Evolutionary conservation across 2,113 vertebrate genomes (phyloP).

Genomic region (Pungitius pungitius): DNA sequence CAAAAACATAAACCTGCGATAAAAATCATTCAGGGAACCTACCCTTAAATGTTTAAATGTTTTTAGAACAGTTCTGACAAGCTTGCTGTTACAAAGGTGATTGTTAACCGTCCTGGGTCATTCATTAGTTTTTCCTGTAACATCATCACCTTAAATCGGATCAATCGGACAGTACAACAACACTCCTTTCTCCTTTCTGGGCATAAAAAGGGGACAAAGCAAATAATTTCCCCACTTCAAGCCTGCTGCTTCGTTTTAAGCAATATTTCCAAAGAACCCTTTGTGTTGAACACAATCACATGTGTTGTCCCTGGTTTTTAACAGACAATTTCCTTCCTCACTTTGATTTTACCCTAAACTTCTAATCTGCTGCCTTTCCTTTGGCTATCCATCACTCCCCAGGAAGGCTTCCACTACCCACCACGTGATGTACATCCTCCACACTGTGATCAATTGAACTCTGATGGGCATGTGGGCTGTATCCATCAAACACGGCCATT

Average conservation of each 20-base stretch:
- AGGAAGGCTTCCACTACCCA: constrained; percentile 23
- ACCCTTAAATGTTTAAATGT: not conserved
- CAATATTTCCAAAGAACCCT: constrained; percentile 11
- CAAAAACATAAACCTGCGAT: no score
- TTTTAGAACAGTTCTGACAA: not conserved
- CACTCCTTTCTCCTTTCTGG: not conserved
- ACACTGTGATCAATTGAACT: constrained; percentile 57
- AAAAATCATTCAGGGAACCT: not conserved
- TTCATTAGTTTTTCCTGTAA: not conserved
- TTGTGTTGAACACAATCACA: not conserved
- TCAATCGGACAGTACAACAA: not conserved
- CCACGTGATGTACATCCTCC: constrained; percentile 49
- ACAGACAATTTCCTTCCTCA: constrained; percentile 63
- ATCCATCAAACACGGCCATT: constrained; percentile 56
- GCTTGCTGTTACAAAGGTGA: not conserved
- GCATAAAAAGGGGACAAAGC: not conserved
- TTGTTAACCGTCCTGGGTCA: not conserved
- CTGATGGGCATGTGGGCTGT: constrained; percentile 48
- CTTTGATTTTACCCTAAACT: constrained; percentile 66
- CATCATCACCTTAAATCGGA: not conserved
- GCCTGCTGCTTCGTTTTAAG: constrained; percentile 47
- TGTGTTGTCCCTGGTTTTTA: constrained; percentile 26
- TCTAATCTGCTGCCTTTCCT: constrained; percentile 69
- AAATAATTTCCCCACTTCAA: constrained; percentile 44
- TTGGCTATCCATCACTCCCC: constrained; percentile 59